Conservation (phyloP, 2,797 vertebrate species). For the Avahi laniger region DNA sequence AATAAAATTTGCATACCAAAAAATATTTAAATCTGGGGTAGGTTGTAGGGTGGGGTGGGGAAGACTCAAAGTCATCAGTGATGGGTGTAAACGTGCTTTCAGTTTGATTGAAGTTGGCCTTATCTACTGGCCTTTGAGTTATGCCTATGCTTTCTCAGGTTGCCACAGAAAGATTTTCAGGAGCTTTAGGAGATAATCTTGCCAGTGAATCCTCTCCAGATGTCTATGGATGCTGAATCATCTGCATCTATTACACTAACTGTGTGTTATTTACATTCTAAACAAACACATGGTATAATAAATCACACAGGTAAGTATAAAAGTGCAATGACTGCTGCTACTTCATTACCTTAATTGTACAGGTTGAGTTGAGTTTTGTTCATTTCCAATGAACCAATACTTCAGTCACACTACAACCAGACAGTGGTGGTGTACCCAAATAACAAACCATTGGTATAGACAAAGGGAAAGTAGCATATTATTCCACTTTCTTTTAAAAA, state of each 20-base stretch:
- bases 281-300: neutral
- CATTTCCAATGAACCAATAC: neutral
- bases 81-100: neutral
- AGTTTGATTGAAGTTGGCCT: neutral
- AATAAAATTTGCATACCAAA: neutral
- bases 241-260: neutral
- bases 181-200: neutral
- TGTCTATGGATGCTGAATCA: neutral
- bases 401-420: neutral
- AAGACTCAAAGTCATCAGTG: neutral
- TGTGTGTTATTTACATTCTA: neutral
- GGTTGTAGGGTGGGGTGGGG: fast-evolving
- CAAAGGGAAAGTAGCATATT: neutral
- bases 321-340: neutral
- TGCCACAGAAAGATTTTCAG: neutral
- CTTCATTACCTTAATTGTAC: neutral
- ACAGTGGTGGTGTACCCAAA: neutral
- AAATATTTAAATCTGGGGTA: neutral
- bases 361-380: neutral
- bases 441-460: neutral
- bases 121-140: neutral
- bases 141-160: neutral
- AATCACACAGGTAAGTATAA: neutral
- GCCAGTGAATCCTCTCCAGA: neutral
- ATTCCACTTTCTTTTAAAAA: neutral